phyloP scores from a whole-genome alignment of 2,888 invertebrate genomes.

The Patella ulyssiponensis region DNA sequence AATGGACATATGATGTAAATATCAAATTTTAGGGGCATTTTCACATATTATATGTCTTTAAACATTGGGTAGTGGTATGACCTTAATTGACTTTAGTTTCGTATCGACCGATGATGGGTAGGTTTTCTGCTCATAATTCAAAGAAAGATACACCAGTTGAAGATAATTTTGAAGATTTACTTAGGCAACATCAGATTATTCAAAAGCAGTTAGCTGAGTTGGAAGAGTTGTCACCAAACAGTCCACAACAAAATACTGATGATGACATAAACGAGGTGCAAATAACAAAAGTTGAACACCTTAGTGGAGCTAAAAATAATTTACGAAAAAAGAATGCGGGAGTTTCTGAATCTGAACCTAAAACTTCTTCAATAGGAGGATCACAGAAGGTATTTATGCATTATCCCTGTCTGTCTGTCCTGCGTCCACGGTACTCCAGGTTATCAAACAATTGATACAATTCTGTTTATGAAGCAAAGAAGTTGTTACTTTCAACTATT shows the following conservation, averaged over 20 bases:
- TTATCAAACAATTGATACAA: too few relatives aligned
- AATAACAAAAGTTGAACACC: background rate
- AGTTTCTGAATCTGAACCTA: too few relatives aligned
- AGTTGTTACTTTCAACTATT: too few relatives aligned
- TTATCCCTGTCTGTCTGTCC: too few relatives aligned
- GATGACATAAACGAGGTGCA: slow-evolving; percentile 17
- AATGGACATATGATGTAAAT: too few relatives aligned
- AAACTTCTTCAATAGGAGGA: too few relatives aligned
- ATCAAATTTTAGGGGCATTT: too few relatives aligned
- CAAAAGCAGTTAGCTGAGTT: slow-evolving; percentile 47
- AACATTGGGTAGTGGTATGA: background rate
- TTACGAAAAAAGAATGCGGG: too few relatives aligned
- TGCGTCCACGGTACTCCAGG: too few relatives aligned
- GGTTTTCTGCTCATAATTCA: slow-evolving; percentile 6
- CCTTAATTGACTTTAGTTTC: slow-evolving; percentile 19
- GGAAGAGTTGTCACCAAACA: slow-evolving; percentile 28
- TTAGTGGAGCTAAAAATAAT: too few relatives aligned
- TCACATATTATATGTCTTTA: background rate
- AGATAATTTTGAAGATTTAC: slow-evolving; percentile 42
- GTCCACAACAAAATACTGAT: background rate
- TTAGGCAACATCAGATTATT: slow-evolving; percentile 46
- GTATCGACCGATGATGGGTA: slow-evolving; percentile 26
- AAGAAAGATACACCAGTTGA: slow-evolving; percentile 29
- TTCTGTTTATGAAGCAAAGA: too few relatives aligned
- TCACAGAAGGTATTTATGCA: too few relatives aligned